A percentile compares a stretch with the other conserved stretches of the same genome.
Evolutionary conservation across 2,888 invertebrate genomes (phyloP).

Genomic region (Ophioninae sp.): DNA sequence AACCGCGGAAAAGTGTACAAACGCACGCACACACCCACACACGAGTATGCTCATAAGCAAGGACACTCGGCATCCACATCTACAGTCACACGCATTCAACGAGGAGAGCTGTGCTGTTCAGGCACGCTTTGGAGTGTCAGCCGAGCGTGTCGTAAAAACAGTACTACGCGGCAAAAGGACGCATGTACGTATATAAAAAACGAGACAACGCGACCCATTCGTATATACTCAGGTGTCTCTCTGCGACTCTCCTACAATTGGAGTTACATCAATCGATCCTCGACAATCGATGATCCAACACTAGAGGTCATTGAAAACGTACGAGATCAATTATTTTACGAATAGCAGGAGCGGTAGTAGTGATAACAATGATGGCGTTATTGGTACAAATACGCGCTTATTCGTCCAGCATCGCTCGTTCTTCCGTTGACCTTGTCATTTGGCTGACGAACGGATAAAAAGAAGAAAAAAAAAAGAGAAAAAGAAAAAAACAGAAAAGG

Average conservation of each 20-base stretch:
- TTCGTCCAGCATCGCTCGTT: slow-evolving; percentile 73
- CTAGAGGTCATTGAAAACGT: slow-evolving; percentile 19
- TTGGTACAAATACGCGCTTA: slow-evolving; percentile 39
- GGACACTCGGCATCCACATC: neutral
- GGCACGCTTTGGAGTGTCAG: slow-evolving; percentile 2
- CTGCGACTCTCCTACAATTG: slow-evolving; percentile 36
- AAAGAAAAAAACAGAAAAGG: slow-evolving; percentile 25
- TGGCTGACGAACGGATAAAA: slow-evolving; percentile 65
- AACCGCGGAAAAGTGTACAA: neutral
- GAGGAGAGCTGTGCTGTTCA: slow-evolving; percentile 8
- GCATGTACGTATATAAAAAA: slow-evolving; percentile 3
- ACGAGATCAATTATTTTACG: slow-evolving; percentile 4
- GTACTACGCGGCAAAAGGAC: neutral
- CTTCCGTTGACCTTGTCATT: slow-evolving; percentile 70
- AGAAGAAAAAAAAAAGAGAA: slow-evolving; percentile 50
- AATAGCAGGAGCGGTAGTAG: slow-evolving; percentile 6
- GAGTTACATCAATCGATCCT: slow-evolving; percentile 19
- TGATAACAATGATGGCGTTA: slow-evolving; percentile 56
- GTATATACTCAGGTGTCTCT: slow-evolving; percentile 50
- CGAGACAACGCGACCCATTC: slow-evolving; percentile 45
- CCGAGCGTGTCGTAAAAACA: neutral
- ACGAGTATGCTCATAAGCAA: neutral
- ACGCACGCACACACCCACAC: neutral
- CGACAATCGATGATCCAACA: slow-evolving; percentile 36
- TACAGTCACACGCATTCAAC: neutral